Evolutionary conservation across 2,888 invertebrate genomes (phyloP).

Genomic region (Agonopterix alstromeriana): DNA sequence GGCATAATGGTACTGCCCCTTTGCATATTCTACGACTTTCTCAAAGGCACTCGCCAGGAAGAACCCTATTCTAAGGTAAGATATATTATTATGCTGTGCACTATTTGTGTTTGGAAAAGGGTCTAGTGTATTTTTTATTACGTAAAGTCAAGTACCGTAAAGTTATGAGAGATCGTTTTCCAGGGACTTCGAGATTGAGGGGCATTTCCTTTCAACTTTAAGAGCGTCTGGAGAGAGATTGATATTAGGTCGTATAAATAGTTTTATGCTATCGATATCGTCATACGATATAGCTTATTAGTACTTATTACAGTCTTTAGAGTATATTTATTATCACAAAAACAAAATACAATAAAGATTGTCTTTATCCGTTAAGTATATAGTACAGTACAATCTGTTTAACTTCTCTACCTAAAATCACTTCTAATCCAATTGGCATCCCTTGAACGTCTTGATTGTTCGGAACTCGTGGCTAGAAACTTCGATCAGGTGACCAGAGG

Average conservation of each 20-base stretch:
- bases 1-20: conserved; percentile 94
- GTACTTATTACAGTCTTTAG: too few species aligned
- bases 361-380: too few species aligned
- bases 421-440: conserved; percentile 48
- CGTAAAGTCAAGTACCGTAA: conserved; percentile 28
- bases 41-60: conserved; percentile 72
- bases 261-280: not conserved
- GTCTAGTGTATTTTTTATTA: conserved; percentile 19
- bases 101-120: conserved; percentile 11
- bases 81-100: conserved; percentile 7
- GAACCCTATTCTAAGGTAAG: conserved; percentile 76
- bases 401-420: conserved; percentile 29
- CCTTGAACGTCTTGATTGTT: conserved; percentile 57
- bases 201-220: conserved; percentile 29
- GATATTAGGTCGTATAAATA: conserved; percentile 17
- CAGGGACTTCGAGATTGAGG: conserved; percentile 27
- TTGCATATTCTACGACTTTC: conserved; percentile 92
- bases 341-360: too few species aligned
- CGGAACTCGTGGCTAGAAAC: conserved; percentile 52
- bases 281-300: not conserved
- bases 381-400: conserved; percentile 24
- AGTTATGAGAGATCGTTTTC: conserved; percentile 29
- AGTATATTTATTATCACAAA: too few species aligned
- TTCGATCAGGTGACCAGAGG: conserved; percentile 30
- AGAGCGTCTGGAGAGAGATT: conserved; percentile 25